Percentiles rank a stretch among this genome's conserved stretches.
These are phyloP conservation scores for Myotis lucifugus DNA, from an alignment of 2,113 vertebrate genomes.

Conservation along the genomic window DNA sequence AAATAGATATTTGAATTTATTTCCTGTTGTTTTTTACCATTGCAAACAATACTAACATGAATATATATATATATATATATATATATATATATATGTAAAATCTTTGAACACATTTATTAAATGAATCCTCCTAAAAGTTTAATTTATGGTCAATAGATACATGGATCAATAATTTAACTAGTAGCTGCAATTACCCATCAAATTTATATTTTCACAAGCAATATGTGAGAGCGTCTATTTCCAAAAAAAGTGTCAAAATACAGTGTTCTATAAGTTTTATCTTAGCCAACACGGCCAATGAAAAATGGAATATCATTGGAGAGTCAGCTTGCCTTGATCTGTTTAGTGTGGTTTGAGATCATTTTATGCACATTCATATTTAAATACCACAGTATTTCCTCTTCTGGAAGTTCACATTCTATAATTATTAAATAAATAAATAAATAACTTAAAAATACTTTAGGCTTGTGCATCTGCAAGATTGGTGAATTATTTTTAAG, in stretches of 20 bases:
- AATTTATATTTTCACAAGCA: neutral
- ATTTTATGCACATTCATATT: neutral
- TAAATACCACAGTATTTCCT: neutral
- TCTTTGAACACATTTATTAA: neutral
- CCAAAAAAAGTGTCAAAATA: neutral
- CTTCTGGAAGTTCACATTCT: neutral
- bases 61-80: neutral
- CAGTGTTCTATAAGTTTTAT: neutral
- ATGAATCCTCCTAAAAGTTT: neutral
- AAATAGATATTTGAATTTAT: neutral
- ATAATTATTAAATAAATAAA: neutral
- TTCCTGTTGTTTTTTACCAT: neutral
- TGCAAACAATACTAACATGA: neutral
- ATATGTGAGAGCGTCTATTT: neutral
- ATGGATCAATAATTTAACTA: neutral
- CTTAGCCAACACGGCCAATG: neutral
- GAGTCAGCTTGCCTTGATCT: neutral
- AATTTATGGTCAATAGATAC: neutral
- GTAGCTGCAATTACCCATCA: neutral
- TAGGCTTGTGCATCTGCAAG: neutral
- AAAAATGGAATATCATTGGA: neutral
- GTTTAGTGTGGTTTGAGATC: neutral
- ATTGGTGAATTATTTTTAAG: constrained; percentile 3
- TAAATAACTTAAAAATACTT: neutral
- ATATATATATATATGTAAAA: neutral